These are phyloP conservation scores for Apodemus agrarius DNA, from an alignment of 2,797 vertebrate genomes.

Conservation along the genomic window DNA sequence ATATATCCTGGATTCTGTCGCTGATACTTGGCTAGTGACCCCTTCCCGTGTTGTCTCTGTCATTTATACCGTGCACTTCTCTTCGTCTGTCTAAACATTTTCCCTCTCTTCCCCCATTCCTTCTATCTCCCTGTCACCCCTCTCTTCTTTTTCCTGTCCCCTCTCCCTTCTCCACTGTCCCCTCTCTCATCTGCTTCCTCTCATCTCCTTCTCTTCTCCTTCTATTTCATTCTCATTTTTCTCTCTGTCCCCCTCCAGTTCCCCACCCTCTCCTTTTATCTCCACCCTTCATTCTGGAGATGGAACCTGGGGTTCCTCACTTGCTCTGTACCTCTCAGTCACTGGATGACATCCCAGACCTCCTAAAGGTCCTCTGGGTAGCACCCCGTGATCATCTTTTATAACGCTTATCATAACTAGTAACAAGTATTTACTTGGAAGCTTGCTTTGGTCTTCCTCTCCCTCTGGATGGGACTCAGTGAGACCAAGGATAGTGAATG, in stretches of 20 bases:
- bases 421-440: neutral
- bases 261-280: neutral
- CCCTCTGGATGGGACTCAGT: neutral
- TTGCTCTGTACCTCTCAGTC: too few species aligned
- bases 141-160: neutral
- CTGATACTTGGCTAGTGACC: neutral
- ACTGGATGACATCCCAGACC: neutral
- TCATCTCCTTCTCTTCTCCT: neutral
- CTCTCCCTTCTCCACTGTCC: neutral
- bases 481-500: neutral
- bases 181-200: too few species aligned
- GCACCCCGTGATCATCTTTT: neutral
- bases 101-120: neutral
- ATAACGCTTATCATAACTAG: neutral
- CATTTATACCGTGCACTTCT: neutral
- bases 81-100: neutral
- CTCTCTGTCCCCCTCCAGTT: neutral
- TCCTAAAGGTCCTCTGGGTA: neutral
- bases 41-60: neutral
- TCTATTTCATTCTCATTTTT: neutral
- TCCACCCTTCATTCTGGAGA: neutral
- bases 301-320: too few species aligned
- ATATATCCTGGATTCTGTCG: accelerated
- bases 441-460: neutral
- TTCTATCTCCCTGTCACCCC: neutral